Evolutionary conservation across 2,888 invertebrate genomes (phyloP), one percentile per base, ranked within the genome.

Genomic region (Eurois occulta): DNA sequence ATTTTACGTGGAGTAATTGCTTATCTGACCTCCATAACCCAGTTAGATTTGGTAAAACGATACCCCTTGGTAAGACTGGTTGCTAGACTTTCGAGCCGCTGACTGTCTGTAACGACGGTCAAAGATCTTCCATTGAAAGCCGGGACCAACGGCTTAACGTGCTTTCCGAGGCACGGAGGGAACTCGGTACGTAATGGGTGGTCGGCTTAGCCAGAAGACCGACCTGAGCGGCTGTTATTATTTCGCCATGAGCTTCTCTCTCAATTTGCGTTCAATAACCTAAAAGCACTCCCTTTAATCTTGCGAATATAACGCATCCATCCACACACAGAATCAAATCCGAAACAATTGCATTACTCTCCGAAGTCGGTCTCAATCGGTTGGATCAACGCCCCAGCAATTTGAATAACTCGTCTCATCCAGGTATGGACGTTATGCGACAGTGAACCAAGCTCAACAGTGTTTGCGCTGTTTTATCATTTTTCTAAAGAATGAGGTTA

Each of bases 341-440:
- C 16, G 66, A 62, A 70, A 74, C 58, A 84, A 84, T 75, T 74
- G 65, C n/a, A 32, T 80, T 75, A 84, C 28, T 41, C 35, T 70
- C 13, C 18, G 35, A 68, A 48, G 52, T 35, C 60, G 46, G 10
- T 48, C 18, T 84, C 70, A 67, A 71, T 68, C 67, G 67, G 32
- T 32, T 65, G 73, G 71, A 80, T 80, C 84, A 75, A 80, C 43
- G 75, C 43, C 32, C 43, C 13, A 70, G 48, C 41, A 62, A 84
- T 84, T 83, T 84, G 81, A 83, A 83, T 83, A 80, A 69, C 60
- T 72, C 60, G 43, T 64, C 48, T 52, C 43, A 71, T 65, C 6
- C 83, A 78, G 60, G 28, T 78, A 62, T 55, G 65, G 66, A 70
- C 16, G 43, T 11, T 13, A 38, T 8, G n/a, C n/a, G 65, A 35